phyloP scores from a whole-genome alignment of 2,888 invertebrate genomes.

The Luperina testacea region DNA sequence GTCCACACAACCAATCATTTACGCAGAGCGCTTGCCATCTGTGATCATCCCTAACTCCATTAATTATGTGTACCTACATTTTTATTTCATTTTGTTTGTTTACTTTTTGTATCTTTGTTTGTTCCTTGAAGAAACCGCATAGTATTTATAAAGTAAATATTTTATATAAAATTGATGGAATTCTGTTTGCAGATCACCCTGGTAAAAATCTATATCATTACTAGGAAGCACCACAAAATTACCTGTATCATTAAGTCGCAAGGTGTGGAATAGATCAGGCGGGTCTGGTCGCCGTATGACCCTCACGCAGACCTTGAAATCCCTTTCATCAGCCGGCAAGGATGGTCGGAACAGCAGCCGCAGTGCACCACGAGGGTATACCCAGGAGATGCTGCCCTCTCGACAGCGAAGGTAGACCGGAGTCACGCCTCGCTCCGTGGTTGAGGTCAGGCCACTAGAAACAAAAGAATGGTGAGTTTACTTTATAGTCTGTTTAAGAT shows the following conservation, averaged over 20 bases:
- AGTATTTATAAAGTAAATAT: neutral
- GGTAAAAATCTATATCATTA: neutral
- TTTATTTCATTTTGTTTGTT: constrained; percentile 24
- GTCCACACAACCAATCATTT: constrained; percentile 41
- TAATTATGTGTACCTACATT: constrained; percentile 20
- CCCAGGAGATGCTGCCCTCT: constrained; percentile 93
- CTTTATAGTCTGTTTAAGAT: constrained; percentile 1
- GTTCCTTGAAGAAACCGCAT: too few species aligned
- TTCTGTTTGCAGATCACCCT: neutral
- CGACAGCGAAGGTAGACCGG: constrained; percentile 94
- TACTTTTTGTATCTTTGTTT: neutral
- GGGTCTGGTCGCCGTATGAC: constrained; percentile 89
- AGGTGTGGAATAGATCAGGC: constrained; percentile 89
- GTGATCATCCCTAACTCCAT: constrained; percentile 53
- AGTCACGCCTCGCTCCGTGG: constrained; percentile 91
- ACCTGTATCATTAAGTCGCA: constrained; percentile 82
- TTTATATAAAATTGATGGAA: too few species aligned
- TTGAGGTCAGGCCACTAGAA: constrained; percentile 90
- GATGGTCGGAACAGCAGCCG: constrained; percentile 92
- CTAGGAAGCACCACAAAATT: constrained; percentile 11
- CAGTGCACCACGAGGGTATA: constrained; percentile 93
- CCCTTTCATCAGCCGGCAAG: constrained; percentile 89
- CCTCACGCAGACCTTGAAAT: constrained; percentile 93
- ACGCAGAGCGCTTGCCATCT: constrained; percentile 62
- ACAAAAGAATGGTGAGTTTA: constrained; percentile 52